Evolutionary conservation across 2,888 invertebrate genomes (phyloP), one percentile per base, ranked within the genome.

Genomic region (Sinopyrophorus schimmeli): DNA sequence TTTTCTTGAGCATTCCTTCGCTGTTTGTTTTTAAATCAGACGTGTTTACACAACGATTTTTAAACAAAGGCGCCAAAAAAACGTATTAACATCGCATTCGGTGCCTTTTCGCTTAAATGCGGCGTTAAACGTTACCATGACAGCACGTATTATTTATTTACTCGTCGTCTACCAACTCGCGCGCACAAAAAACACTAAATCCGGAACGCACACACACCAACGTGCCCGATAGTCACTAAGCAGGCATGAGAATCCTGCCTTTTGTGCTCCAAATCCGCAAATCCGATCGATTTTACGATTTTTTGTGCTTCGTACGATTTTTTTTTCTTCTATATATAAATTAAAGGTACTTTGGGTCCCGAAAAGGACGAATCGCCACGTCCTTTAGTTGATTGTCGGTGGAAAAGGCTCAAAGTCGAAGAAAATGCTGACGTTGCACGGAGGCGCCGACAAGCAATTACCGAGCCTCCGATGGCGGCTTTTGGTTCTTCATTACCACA

Each of bases 381-480:
- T n/a, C n/a, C n/a, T n/a, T n/a, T n/a, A n/a, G n/a, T n/a, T n/a
- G n/a, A n/a, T n/a, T n/a, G n/a, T n/a, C n/a, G n/a, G n/a, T n/a
- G n/a, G n/a, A n/a, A n/a, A n/a, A n/a, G 69, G 64, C 54, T 60
- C 54, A 34, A 20, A 37, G 46, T 44, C 34, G 53, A 53, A 52
- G 68, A 72, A 73, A 70, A 65, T 71, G 73, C 73, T 73, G 73
- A 73, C 68, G 64, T 65, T 63, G 61, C 61, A 49, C 59, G 39
- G 51, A 69, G 71, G 73, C 73, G 73, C 73, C 73, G 68, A 64
- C 66, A 69, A 67, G 69, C 70, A 70, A 73, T 72, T 72, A 73
- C 65, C 51, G 48, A 42, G 43, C 40, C 46, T 35, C 32, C 27
- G 50, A 46, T 51, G 50, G 50, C 46, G 50, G 49, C 35, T 35